Evolutionary conservation across 2,888 invertebrate species (phyloP).

Genomic region (Caenorhabditis sinica): DNA sequence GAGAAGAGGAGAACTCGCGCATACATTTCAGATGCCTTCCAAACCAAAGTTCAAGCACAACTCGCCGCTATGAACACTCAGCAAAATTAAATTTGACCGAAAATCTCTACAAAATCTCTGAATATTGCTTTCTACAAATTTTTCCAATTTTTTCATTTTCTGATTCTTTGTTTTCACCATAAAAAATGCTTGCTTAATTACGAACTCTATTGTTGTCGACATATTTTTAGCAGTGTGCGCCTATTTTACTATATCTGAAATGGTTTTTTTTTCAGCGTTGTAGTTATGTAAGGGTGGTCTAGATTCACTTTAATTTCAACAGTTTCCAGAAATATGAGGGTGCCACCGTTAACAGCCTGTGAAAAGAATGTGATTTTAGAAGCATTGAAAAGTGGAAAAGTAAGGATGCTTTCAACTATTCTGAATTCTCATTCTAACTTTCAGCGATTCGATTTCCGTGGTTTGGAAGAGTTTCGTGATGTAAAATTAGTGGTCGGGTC

Average conservation of each 20-base stretch:
- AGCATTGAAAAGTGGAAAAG: slow-evolving; percentile 55
- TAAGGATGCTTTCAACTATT: not conserved
- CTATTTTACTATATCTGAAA: not conserved
- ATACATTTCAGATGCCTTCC: slow-evolving; percentile 69
- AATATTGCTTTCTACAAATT: slow-evolving; percentile 5
- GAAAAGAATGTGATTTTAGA: slow-evolving; percentile 59
- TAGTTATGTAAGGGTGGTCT: too few species aligned
- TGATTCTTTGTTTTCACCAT: not conserved
- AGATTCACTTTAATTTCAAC: not conserved
- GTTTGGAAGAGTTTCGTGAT: slow-evolving; percentile 72
- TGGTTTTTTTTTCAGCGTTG: too few species aligned
- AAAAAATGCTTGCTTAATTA: not conserved
- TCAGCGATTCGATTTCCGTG: slow-evolving; percentile 73
- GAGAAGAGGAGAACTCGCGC: slow-evolving; percentile 71
- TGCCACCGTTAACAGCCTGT: slow-evolving; percentile 51
- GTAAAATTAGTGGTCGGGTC: slow-evolving; percentile 73
- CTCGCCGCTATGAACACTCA: slow-evolving; percentile 58
- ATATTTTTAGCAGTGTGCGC: not conserved
- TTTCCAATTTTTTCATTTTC: slow-evolving; percentile 11
- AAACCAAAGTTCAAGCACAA: slow-evolving; percentile 72
- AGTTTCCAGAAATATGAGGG: slow-evolving; percentile 46
- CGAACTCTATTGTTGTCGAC: not conserved
- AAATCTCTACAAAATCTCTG: slow-evolving; percentile 19
- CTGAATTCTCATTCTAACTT: not conserved
- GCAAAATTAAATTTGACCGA: slow-evolving; percentile 9